Percentiles rank a stretch among this genome's conserved stretches.
Conservation (phyloP, 2,797 vertebrate species). For the Fistularia tabacaria region DNA sequence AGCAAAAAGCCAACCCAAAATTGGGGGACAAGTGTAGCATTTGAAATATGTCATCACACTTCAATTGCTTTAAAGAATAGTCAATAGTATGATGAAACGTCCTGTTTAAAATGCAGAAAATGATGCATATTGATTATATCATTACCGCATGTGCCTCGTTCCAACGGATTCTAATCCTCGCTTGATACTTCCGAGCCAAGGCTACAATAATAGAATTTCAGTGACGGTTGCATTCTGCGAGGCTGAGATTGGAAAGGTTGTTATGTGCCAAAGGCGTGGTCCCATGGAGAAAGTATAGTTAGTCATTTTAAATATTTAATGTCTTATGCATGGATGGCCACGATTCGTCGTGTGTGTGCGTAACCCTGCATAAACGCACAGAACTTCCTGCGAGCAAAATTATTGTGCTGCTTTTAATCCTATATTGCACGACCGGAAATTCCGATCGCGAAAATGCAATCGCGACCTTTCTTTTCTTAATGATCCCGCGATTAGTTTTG, state of each 20-base stretch:
- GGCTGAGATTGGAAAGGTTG: slow-evolving; percentile 44
- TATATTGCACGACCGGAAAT: no score
- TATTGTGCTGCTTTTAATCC: slow-evolving; percentile 14
- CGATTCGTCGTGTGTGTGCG: slow-evolving; percentile 53
- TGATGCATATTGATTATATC: slow-evolving; percentile 59
- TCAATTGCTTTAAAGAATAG: slow-evolving; percentile 47
- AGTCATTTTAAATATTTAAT: slow-evolving; percentile 65
- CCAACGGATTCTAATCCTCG: slow-evolving; percentile 21
- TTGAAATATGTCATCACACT: slow-evolving; percentile 50
- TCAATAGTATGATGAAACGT: slow-evolving; percentile 60
- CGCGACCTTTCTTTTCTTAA: no score
- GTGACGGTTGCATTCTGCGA: slow-evolving; percentile 41
- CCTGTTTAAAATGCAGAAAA: slow-evolving; percentile 49
- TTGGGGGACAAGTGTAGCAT: slow-evolving; percentile 46
- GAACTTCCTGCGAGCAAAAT: slow-evolving; percentile 10
- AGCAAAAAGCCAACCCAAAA: slow-evolving; percentile 19
- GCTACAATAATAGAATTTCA: slow-evolving; percentile 40
- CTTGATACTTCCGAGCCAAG: slow-evolving; percentile 26
- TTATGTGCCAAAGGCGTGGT: slow-evolving; percentile 50
- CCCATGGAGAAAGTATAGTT: slow-evolving; percentile 58
- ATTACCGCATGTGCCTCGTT: slow-evolving; percentile 41
- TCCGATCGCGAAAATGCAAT: no score
- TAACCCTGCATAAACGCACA: slow-evolving; percentile 17
- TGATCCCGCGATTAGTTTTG: no score
- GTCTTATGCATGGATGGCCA: slow-evolving; percentile 60